Conservation (phyloP, 2,113 vertebrate species). For the Phoxinus phoxinus region DNA sequence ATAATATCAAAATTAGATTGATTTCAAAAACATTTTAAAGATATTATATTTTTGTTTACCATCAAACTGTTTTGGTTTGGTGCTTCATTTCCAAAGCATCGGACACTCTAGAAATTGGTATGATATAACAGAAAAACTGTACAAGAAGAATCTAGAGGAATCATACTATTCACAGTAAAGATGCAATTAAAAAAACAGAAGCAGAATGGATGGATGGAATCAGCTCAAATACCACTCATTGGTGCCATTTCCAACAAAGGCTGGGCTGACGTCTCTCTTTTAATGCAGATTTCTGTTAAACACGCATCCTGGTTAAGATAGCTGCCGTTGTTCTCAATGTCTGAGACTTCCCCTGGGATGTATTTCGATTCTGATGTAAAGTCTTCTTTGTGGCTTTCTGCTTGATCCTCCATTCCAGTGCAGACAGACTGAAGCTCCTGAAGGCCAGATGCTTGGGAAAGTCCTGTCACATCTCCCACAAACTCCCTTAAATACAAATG, state of each 20-base stretch:
- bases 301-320: constrained; percentile 69
- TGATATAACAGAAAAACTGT: too few relatives aligned
- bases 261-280: constrained; percentile 75
- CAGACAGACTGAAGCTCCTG: constrained; percentile 39
- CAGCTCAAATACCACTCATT: constrained; percentile 72
- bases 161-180: background rate
- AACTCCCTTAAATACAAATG: constrained; percentile 48
- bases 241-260: constrained; percentile 77
- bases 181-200: background rate
- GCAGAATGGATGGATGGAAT: background rate
- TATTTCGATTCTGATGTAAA: constrained; percentile 61
- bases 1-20: too few relatives aligned
- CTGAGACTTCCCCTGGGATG: constrained; percentile 59
- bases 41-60: too few relatives aligned
- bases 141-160: background rate
- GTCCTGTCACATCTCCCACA: background rate
- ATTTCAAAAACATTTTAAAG: too few relatives aligned
- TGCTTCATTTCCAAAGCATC: too few relatives aligned
- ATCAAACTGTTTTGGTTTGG: background rate
- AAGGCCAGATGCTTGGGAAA: constrained; percentile 33
- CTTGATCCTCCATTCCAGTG: constrained; percentile 44
- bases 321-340: constrained; percentile 66
- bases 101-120: too few relatives aligned
- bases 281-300: constrained; percentile 64
- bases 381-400: constrained; percentile 55